A percentile compares a stretch with the other conserved stretches of the same genome.
These are phyloP conservation scores for Cosmopolites sordidus DNA, from an alignment of 2,888 invertebrate species.

Conservation along the genomic window DNA sequence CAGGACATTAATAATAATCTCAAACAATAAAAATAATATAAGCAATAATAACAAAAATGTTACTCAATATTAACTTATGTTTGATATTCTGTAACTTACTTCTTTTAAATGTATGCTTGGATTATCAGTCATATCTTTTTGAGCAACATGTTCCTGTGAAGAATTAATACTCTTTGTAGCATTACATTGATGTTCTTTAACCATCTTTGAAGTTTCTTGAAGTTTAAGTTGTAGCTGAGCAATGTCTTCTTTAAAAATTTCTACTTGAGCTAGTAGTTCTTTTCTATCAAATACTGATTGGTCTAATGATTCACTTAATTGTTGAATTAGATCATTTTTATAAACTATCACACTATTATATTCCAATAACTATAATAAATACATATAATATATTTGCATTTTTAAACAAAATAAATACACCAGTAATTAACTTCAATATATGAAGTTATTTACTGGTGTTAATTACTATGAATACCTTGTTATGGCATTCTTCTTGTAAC, in stretches of 20 bases:
- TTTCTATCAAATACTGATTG: slow-evolving; percentile 61
- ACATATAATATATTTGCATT: too few relatives aligned
- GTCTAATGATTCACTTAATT: slow-evolving; percentile 67
- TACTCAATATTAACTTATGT: too few relatives aligned
- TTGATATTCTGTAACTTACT: too few relatives aligned
- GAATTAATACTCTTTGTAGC: slow-evolving; percentile 1
- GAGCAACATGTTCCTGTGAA: neutral
- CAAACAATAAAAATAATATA: too few relatives aligned
- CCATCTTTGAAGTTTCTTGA: slow-evolving; percentile 47
- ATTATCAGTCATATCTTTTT: slow-evolving; percentile 3
- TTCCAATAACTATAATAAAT: slow-evolving; percentile 60
- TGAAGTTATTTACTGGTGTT: neutral
- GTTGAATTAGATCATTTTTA: slow-evolving; percentile 67
- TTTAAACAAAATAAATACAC: neutral
- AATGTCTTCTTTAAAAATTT: slow-evolving; percentile 59
- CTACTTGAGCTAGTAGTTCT: slow-evolving; percentile 58
- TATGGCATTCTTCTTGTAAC: slow-evolving; percentile 64
- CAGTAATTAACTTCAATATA: slow-evolving; percentile 8
- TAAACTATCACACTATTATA: slow-evolving; percentile 65
- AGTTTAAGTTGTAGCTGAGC: slow-evolving; percentile 51
- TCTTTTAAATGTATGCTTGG: too few relatives aligned
- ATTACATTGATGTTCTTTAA: slow-evolving; percentile 40
- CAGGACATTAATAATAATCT: too few relatives aligned
- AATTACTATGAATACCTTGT: slow-evolving; percentile 54
- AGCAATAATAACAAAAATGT: too few relatives aligned